Base-by-base conservation (phyloP, 2,888 invertebrate species). In the Platynereis dumerilii region DNA sequence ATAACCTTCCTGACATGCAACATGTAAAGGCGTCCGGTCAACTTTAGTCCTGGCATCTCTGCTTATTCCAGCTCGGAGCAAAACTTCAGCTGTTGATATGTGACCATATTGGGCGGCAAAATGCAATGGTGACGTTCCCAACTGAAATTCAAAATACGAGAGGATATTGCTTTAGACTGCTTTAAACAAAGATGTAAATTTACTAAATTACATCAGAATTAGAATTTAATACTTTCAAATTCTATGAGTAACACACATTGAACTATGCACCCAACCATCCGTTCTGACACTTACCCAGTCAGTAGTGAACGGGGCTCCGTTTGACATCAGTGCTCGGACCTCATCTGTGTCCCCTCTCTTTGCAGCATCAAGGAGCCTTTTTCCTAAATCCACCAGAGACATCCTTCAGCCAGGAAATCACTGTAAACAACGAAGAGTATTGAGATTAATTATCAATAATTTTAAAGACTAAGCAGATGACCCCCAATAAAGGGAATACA, bases 261-360 rank as follows among this genome's bases (percentile, higher is more conserved):
- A n/a, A n/a, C n/a, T n/a, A n/a, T n/a, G n/a, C n/a, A n/a, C n/a
- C n/a, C n/a, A n/a, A n/a, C n/a, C n/a, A n/a, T n/a, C n/a, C n/a
- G n/a, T n/a, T n/a, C n/a, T n/a, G n/a, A n/a, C n/a, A n/a, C n/a
- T 34, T 85, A 94, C 94, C 94, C 95, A 95, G 84, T 96, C 95
- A 1, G 94, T 91, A 12, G 92, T 92, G 79, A 96, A 94, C 28
- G 95, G 94, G 56, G 95, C 94, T 57, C 96, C 95, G 83, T 90
- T 89, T 29, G 89, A 88, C 88, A 96, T 90, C 66, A 95, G 88
- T 54, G 89, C 87, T 66, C 91, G 88, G 26, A 95, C 92, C 71
- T 89, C 88, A 66, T 88, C 87, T 2, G 91, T 89, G 81, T 93
- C 90, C 0, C 94, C 94, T 72, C 90, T 89, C 73, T 90, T 89